Base-by-base conservation (phyloP, 1,140 invertebrate species). In the Drosophila oshimai region DNA sequence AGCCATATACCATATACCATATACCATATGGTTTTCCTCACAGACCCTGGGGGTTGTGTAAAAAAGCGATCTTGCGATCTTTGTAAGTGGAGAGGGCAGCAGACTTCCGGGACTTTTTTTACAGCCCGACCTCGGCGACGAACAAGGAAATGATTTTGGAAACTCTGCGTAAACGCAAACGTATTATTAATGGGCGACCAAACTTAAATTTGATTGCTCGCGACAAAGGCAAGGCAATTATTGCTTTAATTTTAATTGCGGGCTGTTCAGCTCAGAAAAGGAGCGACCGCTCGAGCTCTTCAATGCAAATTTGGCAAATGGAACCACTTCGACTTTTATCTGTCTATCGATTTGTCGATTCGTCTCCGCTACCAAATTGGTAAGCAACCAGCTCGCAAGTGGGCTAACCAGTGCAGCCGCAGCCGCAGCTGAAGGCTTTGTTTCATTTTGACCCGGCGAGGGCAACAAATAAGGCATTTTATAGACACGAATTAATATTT, bases 321-420 rank as follows among this genome's bases (percentile, higher is more conserved):
- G 17, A 72, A 67, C 78, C 79, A 79, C 76, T 76, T 77, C 26
- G 42, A 13, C 20, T 71, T 70, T 71, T 71, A 36, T 69, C 36
- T 49, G 36, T 53, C 69, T 51, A 44, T 69, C 57, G 62, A 69
- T 50, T 24, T 39, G 29, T 33, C 22, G n/a, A n/a, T n/a, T 72
- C 47, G 67, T 69, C 36, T 58, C 20, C 24, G 46, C 22, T 39
- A 45, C 68, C 68, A 51, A 60, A 44, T 71, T 61, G 54, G 68
- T 29, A 39, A 33, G 6, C 22, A 22, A 22, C 2, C 5, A 22
- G 22, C 5, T 47, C 20, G 50, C 64, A 74, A 65, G 79, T 84
- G 79, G 79, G 79, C 72, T 80, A 84, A 86, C 64, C 80, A 75
- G 71, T 84, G 79, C 80, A 83, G 42, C 47, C 45, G 49, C 60